phyloP scores from a whole-genome alignment of 2,888 invertebrate genomes.

The Leptopterna dolabrata region DNA sequence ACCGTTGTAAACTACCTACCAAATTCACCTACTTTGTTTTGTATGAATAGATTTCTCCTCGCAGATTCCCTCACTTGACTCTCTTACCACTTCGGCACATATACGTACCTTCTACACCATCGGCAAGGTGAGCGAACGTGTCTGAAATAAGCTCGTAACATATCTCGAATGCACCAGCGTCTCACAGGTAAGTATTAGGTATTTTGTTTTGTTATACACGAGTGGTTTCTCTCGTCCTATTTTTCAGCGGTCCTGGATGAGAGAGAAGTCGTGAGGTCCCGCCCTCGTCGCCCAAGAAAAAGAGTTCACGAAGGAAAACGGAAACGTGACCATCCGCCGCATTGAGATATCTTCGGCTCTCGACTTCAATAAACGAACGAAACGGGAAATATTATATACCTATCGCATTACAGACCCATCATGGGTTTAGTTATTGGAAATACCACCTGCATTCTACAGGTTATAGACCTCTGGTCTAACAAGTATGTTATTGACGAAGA shows the following conservation, averaged over 20 bases:
- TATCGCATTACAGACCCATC: not conserved
- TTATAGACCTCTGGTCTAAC: not conserved
- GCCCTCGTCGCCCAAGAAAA: constrained; percentile 1
- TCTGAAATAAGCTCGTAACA: too few relatives aligned
- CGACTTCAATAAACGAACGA: not conserved
- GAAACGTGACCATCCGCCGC: not conserved
- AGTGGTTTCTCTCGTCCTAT: constrained; percentile 3
- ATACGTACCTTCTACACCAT: too few relatives aligned
- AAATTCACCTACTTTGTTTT: too few relatives aligned
- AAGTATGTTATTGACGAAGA: too few relatives aligned
- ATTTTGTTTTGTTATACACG: constrained; percentile 7
- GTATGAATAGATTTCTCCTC: too few relatives aligned
- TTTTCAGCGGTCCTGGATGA: not conserved
- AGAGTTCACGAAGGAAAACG: constrained; percentile 3
- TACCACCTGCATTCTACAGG: not conserved
- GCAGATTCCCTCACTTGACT: too few relatives aligned
- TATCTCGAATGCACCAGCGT: too few relatives aligned
- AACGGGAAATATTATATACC: not conserved
- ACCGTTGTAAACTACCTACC: too few relatives aligned
- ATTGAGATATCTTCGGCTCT: constrained; percentile 2
- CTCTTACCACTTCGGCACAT: too few relatives aligned
- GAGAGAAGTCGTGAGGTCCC: not conserved
- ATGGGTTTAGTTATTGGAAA: not conserved
- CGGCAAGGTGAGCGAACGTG: too few relatives aligned
- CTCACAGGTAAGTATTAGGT: not conserved